phyloP scores from a whole-genome alignment of 2,113 vertebrate species.

The Bos indicus region DNA sequence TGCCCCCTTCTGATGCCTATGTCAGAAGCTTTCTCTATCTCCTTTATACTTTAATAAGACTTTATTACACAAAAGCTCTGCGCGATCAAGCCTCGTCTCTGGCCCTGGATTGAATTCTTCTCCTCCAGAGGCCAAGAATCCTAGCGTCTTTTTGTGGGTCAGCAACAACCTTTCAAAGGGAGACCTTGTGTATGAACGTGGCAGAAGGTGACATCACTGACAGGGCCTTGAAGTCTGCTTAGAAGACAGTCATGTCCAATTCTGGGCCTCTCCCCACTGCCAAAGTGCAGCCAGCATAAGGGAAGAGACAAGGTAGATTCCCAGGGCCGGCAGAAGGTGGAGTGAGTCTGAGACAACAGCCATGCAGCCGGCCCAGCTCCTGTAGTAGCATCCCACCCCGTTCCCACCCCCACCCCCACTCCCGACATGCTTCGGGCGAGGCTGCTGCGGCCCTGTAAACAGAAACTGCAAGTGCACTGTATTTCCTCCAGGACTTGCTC shows the following conservation, averaged over 20 bases:
- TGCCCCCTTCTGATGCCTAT: no score
- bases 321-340: background rate
- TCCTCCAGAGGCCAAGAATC: no score
- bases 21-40: no score
- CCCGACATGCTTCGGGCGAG: background rate
- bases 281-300: background rate
- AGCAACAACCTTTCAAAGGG: no score
- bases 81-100: no score
- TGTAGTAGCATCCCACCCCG: background rate
- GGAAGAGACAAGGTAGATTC: background rate
- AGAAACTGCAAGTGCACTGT: background rate
- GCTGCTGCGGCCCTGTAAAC: background rate
- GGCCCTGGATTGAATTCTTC: no score
- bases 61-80: no score
- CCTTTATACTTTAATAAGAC: no score
- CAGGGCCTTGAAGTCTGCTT: background rate
- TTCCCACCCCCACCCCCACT: background rate
- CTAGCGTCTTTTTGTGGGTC: no score
- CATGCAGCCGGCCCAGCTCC: background rate
- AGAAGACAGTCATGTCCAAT: background rate
- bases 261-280: background rate
- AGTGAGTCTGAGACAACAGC: background rate
- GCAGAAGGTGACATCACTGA: background rate
- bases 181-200: background rate
- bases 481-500: background rate